phyloP scores from a whole-genome alignment of 2,888 invertebrate species.

The Drosophila sordidapex region DNA sequence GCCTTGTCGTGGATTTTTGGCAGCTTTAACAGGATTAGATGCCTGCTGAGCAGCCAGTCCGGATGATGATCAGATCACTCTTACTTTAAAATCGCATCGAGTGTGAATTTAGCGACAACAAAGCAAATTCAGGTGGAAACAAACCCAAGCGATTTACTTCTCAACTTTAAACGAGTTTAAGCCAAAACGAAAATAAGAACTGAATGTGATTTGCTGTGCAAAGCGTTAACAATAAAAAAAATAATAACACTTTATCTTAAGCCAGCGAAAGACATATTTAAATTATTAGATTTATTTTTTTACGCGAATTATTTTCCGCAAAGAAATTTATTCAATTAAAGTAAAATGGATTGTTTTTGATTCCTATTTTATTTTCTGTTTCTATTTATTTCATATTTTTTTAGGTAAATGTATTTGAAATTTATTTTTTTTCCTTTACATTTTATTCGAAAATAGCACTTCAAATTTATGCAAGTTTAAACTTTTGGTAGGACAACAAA shows the following conservation, averaged over 20 bases:
- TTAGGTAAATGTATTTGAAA: neutral
- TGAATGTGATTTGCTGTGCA: neutral
- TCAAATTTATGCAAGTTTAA: constrained; percentile 19
- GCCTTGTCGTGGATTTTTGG: constrained; percentile 72
- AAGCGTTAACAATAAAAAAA: neutral
- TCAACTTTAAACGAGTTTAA: neutral
- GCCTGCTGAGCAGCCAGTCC: constrained; percentile 48
- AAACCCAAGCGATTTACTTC: neutral
- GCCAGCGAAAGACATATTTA: neutral
- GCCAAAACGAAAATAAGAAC: neutral
- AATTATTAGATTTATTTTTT: neutral
- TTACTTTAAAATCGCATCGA: constrained; percentile 14
- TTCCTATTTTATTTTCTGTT: neutral
- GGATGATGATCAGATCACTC: constrained; percentile 30
- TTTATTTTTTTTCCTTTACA: neutral
- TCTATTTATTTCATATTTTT: neutral
- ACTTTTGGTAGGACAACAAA: constrained; percentile 29
- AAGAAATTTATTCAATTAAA: neutral
- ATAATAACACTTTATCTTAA: neutral
- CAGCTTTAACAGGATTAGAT: constrained; percentile 80
- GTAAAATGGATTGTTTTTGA: neutral
- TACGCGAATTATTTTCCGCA: neutral
- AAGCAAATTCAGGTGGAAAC: constrained; percentile 11
- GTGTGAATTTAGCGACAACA: constrained; percentile 3
- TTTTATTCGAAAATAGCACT: constrained; percentile 7